phyloP scores from a whole-genome alignment of 2,113 vertebrate species.

The Dicrurus megarhynchus region DNA sequence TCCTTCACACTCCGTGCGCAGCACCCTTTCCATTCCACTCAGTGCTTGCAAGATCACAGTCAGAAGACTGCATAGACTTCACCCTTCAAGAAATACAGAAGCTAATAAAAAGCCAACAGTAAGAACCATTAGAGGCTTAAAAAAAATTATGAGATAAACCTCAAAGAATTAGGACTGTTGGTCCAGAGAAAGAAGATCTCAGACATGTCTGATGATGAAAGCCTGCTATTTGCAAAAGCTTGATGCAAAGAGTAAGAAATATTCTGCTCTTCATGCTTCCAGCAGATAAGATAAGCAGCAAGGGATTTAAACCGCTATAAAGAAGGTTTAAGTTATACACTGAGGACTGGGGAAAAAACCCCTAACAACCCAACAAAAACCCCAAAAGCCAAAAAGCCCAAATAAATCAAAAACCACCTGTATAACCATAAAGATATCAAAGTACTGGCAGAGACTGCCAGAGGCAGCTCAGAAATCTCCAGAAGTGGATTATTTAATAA shows the following conservation, averaged over 20 bases:
- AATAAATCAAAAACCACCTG: background rate
- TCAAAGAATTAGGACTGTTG: background rate
- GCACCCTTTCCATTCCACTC: background rate
- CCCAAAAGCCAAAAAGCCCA: rapidly evolving
- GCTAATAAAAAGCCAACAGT: background rate
- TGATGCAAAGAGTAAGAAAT: background rate
- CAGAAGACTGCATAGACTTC: background rate
- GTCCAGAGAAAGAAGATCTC: background rate
- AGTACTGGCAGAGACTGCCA: background rate
- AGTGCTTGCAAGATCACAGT: background rate
- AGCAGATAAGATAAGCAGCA: background rate
- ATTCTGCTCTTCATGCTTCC: background rate
- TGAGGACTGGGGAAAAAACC: background rate
- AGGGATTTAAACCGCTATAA: background rate
- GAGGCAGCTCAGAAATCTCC: background rate
- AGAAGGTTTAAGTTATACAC: background rate
- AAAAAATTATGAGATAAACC: background rate
- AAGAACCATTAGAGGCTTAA: background rate
- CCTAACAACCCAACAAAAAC: background rate
- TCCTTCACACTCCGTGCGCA: background rate
- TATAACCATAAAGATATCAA: background rate
- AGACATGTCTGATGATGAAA: background rate
- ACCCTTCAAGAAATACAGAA: background rate
- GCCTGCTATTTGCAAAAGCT: background rate
- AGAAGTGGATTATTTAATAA: background rate